Evolutionary conservation across 1,140 invertebrate species (phyloP), one percentile per base, ranked within the genome.

Genomic region (Megalopta genalis): DNA sequence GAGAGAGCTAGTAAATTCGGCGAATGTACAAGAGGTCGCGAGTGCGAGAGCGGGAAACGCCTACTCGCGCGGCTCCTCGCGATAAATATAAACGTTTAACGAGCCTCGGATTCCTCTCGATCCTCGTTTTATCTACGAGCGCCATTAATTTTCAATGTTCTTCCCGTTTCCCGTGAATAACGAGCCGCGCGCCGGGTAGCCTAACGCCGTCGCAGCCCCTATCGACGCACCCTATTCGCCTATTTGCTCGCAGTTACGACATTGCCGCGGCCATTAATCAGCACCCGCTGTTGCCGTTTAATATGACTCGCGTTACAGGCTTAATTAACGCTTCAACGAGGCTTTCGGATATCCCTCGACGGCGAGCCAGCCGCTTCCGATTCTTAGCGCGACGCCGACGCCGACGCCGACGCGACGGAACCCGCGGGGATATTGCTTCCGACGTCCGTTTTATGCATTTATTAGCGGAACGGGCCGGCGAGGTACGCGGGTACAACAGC

Each of bases 41-140:
- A 21, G 49, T 16, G 7, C 49, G 16, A 21, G n/a, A n/a, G n/a
- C n/a, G n/a, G n/a, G n/a, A n/a, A 52, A 54, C 52, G 52, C 52
- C 18, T 54, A n/a, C 8, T 21, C 52, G 39, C 39, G 39, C 8
- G 39, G 52, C 21, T n/a, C 0, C 12, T 21, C 54, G n/a, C 54
- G 54, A 57, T 57, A 57, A 57, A 57, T 57, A 57, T n/a, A 57
- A n/a, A n/a, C 54, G 54, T 57, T 57, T 57, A n/a, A 57, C 54
- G 54, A 57, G 54, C 54, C 54, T 8, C 21, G 54, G 42, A 46
- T 46, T 54, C 21, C 49, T 18, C 49, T 54, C 49, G 49, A 46
- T 46, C 42, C 42, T 46, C 49, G 49, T 54, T 54, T 54, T 54
- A 54, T 54, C 49, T 54, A 54, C 49, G 49, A 54, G 16, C 49